A percentile compares a stretch with the other conserved stretches of the same genome.
phyloP scores from a whole-genome alignment of 2,797 vertebrate genomes.

The Gobio occitaniae region DNA sequence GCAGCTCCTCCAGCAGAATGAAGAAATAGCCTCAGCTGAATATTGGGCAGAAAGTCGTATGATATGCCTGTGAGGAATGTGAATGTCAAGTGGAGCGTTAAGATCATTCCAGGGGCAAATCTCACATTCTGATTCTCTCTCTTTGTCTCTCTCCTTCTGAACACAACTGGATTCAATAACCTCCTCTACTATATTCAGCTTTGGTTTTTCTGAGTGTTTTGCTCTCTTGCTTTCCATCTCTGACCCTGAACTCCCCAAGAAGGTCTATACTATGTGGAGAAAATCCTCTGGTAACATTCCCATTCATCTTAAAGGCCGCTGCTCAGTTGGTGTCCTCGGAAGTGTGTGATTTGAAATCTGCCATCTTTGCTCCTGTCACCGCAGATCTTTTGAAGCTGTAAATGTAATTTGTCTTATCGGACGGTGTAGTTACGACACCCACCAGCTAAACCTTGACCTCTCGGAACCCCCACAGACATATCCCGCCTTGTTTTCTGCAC shows the following conservation, averaged over 20 bases:
- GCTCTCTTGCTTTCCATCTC: slow-evolving; percentile 21
- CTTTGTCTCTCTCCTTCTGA: slow-evolving; percentile 56
- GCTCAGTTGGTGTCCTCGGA: slow-evolving; percentile 13
- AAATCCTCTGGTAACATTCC: background rate
- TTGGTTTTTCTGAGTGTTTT: slow-evolving; percentile 50
- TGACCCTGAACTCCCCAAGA: background rate
- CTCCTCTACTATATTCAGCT: slow-evolving; percentile 50
- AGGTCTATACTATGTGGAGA: background rate
- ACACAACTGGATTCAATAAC: slow-evolving; percentile 55
- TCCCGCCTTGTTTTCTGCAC: background rate
- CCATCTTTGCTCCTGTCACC: background rate
- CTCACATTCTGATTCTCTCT: slow-evolving; percentile 37
- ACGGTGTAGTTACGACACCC: background rate
- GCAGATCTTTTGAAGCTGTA: background rate
- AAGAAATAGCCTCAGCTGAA: slow-evolving; percentile 58
- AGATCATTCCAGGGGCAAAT: slow-evolving; percentile 69
- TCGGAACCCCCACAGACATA: background rate
- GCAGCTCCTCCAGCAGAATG: slow-evolving; percentile 56
- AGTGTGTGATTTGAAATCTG: slow-evolving; percentile 1
- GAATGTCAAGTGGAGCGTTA: slow-evolving; percentile 74
- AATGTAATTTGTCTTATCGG: slow-evolving; percentile 6
- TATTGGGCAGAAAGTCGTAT: slow-evolving; percentile 65
- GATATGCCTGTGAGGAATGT: slow-evolving; percentile 74
- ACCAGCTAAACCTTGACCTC: background rate
- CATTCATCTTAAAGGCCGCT: slow-evolving; percentile 9